phyloP scores from a whole-genome alignment of 1,140 invertebrate species.

The Drosophila varians region DNA sequence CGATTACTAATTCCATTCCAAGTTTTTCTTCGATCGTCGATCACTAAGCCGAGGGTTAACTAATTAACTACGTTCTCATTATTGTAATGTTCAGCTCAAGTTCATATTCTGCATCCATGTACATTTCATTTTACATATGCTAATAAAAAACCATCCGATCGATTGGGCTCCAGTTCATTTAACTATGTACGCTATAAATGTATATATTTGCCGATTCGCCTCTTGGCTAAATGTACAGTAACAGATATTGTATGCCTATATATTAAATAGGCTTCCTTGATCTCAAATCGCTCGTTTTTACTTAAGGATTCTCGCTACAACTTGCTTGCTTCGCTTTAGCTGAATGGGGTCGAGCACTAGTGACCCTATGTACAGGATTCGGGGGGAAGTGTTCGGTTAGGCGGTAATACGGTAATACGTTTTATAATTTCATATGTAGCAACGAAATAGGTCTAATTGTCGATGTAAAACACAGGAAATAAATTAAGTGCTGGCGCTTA shows the following conservation, averaged over 20 bases:
- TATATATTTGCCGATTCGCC: conserved; percentile 44
- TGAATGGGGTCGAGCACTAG: conserved; percentile 27
- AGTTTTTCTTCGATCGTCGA: conserved; percentile 4
- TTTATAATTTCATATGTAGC: conserved; percentile 71
- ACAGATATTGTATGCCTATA: conserved; percentile 44
- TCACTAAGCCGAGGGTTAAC: conserved; percentile 54
- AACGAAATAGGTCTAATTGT: conserved; percentile 73
- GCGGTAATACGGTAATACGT: conserved; percentile 42
- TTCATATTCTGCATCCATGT: conserved; percentile 51
- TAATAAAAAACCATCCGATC: conserved; percentile 48
- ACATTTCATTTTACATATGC: conserved; percentile 46
- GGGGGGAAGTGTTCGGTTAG: conserved; percentile 29
- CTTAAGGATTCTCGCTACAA: conserved; percentile 3
- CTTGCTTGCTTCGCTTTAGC: conserved; percentile 18
- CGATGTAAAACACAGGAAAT: conserved; percentile 76
- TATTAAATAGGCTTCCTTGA: conserved; percentile 15
- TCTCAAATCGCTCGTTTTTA: conserved; percentile 4
- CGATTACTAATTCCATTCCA: conserved; percentile 13
- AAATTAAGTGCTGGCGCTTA: conserved; percentile 61
- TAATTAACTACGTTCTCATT: conserved; percentile 73
- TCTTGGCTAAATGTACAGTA: conserved; percentile 68
- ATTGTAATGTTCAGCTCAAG: conserved; percentile 79
- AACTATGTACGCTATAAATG: conserved; percentile 47
- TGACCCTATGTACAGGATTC: conserved; percentile 50
- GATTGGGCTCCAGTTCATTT: conserved; percentile 37